phyloP scores from a whole-genome alignment of 1,140 invertebrate genomes.

The Hypsibius dujardini region DNA sequence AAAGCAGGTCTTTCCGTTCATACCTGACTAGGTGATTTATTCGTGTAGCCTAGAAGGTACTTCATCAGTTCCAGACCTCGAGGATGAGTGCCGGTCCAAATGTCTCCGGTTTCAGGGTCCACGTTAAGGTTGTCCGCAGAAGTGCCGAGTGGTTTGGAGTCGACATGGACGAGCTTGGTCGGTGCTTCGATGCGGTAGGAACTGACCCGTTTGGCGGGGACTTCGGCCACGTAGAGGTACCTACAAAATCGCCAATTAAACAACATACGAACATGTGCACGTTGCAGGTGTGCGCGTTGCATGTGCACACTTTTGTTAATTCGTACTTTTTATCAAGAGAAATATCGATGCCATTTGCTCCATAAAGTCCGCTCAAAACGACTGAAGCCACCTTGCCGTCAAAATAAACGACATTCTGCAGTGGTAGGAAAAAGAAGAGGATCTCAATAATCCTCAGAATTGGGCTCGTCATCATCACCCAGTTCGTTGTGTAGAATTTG shows the following conservation, averaged over 20 bases:
- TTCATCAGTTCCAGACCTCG: not conserved
- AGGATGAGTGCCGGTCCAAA: constrained; percentile 8
- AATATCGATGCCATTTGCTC: not conserved
- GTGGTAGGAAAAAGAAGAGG: not conserved
- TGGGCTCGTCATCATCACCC: not conserved
- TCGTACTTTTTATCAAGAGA: constrained; percentile 11
- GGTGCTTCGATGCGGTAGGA: constrained; percentile 8
- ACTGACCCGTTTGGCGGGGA: not conserved
- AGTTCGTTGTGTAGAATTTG: constrained; percentile 4
- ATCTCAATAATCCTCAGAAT: not conserved
- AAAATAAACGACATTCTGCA: not conserved
- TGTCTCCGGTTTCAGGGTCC: not conserved
- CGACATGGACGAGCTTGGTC: not conserved
- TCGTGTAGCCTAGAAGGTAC: no score
- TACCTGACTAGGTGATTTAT: no score
- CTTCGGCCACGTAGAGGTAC: not conserved
- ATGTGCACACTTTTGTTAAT: no score
- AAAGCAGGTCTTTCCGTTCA: no score
- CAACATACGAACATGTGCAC: no score
- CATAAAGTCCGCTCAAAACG: not conserved
- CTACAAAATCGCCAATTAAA: not conserved
- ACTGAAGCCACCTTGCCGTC: constrained; percentile 5
- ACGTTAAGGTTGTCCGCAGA: not conserved
- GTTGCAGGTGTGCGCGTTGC: no score
- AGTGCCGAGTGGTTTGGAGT: not conserved